These are phyloP conservation scores for Aplocera efformata DNA, from an alignment of 2,888 invertebrate genomes.

Conservation along the genomic window DNA sequence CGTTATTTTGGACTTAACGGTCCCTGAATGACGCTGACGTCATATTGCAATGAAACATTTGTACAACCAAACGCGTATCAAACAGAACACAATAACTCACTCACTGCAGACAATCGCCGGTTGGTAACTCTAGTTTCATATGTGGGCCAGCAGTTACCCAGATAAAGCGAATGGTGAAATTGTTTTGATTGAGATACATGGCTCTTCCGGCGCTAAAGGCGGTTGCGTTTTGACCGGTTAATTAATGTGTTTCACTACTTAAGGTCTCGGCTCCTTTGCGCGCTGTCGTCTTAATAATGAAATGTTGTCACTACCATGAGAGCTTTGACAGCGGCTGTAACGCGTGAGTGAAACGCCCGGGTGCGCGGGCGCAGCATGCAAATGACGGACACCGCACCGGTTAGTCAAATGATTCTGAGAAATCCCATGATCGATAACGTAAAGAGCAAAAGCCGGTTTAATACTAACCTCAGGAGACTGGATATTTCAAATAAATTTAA, in stretches of 20 bases:
- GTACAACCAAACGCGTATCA: conserved; percentile 44
- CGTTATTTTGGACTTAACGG: conserved; percentile 45
- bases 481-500: too few relatives aligned
- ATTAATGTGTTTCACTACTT: conserved; percentile 15
- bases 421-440: conserved; percentile 14
- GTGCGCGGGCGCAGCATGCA: conserved; percentile 39
- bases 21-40: conserved; percentile 37
- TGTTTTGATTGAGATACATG: conserved; percentile 36
- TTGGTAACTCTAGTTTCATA: conserved; percentile 25
- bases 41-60: conserved; percentile 45
- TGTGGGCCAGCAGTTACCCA: conserved; percentile 34
- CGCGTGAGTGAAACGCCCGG: conserved; percentile 39
- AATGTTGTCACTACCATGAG: conserved; percentile 17
- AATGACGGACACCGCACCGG: conserved; percentile 35
- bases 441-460: not conserved
- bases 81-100: conserved; percentile 38
- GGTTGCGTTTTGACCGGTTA: conserved; percentile 32
- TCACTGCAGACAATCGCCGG: conserved; percentile 34
- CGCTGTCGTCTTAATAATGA: conserved; percentile 2
- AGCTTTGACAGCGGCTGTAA: conserved; percentile 28
- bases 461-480: not conserved
- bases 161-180: conserved; percentile 26
- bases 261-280: conserved; percentile 3
- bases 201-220: conserved; percentile 31
- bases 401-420: conserved; percentile 28